phyloP scores from a whole-genome alignment of 2,113 vertebrate species.

The Campylomormyrus numenius region DNA sequence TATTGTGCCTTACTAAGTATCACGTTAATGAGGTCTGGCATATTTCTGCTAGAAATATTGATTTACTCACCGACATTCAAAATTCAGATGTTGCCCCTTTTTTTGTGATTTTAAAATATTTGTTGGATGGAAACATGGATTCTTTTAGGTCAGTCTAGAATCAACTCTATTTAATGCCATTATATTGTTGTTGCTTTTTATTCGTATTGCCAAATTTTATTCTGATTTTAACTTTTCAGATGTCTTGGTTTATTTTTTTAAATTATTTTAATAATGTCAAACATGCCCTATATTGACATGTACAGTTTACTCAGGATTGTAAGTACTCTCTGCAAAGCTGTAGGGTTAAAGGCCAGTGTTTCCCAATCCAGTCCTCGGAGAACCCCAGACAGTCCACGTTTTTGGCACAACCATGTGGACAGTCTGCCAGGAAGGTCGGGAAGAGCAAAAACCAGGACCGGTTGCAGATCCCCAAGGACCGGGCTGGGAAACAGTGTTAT shows the following conservation, averaged over 20 bases:
- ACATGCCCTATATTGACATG: background rate
- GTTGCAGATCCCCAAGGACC: background rate
- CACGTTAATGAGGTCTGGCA: background rate
- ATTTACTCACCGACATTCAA: background rate
- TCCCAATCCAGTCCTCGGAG: background rate
- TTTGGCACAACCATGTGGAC: background rate
- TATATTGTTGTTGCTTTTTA: background rate
- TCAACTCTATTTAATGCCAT: background rate
- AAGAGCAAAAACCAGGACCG: background rate
- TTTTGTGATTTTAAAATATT: background rate
- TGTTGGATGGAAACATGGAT: background rate
- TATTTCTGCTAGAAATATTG: background rate
- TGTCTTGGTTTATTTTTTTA: background rate
- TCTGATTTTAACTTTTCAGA: background rate
- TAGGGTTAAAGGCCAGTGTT: conserved; percentile 23
- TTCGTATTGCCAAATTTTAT: background rate
- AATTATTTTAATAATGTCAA: background rate
- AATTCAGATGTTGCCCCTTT: background rate
- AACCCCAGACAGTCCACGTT: background rate
- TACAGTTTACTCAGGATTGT: background rate
- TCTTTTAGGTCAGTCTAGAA: background rate
- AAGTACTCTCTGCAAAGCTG: conserved; percentile 6
- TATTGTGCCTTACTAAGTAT: background rate
- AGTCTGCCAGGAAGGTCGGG: background rate
- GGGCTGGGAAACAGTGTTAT: background rate